Percentiles rank a stretch among this genome's conserved stretches.
Conservation (phyloP, 2,797 vertebrate species). For the Cetoscarus ocellatus region DNA sequence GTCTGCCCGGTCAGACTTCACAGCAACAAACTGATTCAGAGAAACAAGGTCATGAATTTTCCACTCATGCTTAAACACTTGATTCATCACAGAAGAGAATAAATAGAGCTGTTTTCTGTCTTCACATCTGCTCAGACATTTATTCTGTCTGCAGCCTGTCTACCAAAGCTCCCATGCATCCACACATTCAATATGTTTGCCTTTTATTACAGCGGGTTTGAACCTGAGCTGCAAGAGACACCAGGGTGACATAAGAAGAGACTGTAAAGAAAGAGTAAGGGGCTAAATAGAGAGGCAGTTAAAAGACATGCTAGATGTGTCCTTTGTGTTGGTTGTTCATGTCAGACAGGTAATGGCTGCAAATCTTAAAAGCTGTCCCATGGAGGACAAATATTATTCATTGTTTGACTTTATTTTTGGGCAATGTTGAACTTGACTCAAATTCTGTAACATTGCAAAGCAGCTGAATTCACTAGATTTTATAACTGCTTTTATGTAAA, state of each 20-base stretch:
- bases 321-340: conserved; percentile 28
- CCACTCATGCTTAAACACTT: conserved; percentile 23
- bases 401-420: not conserved
- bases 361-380: conserved; percentile 23
- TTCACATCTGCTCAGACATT: conserved; percentile 40
- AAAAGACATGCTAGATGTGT: conserved; percentile 27
- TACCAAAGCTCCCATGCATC: conserved; percentile 31
- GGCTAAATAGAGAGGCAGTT: conserved; percentile 42
- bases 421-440: too few relatives aligned
- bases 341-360: conserved; percentile 20
- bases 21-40: conserved; percentile 20
- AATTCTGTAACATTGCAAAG: too few relatives aligned
- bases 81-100: conserved; percentile 31
- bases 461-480: too few relatives aligned
- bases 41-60: conserved; percentile 41
- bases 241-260: conserved; percentile 56
- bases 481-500: too few relatives aligned
- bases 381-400: conserved; percentile 20
- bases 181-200: conserved; percentile 34
- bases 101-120: conserved; percentile 29
- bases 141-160: conserved; percentile 32
- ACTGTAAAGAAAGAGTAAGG: conserved; percentile 45
- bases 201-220: conserved; percentile 60
- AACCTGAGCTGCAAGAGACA: conserved; percentile 48
- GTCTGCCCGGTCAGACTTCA: conserved; percentile 7